These are phyloP conservation scores for Venturia canescens DNA, from an alignment of 1,140 invertebrate genomes.

Conservation along the genomic window DNA sequence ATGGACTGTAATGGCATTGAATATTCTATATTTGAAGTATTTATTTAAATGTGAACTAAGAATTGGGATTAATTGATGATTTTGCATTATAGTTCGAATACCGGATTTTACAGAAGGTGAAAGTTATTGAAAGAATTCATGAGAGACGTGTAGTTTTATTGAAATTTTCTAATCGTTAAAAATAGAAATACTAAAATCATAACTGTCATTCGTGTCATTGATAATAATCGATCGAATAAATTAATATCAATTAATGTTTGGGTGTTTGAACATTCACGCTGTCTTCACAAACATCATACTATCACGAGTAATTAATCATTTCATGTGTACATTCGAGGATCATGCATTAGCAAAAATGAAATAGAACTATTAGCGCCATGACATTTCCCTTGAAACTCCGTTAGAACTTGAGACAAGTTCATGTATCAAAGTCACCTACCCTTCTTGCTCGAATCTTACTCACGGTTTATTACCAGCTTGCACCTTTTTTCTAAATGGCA, in stretches of 20 bases:
- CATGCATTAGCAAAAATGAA: too few relatives aligned
- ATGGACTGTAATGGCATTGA: neutral
- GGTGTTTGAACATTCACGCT: neutral
- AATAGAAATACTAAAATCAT: slow-evolving; percentile 29
- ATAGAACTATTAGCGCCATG: neutral
- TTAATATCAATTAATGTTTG: neutral
- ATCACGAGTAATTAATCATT: too few relatives aligned
- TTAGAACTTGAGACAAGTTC: neutral
- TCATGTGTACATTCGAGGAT: too few relatives aligned
- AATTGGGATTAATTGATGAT: slow-evolving; percentile 49
- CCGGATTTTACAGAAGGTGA: slow-evolving; percentile 63
- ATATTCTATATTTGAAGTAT: neutral
- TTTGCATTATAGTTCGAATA: slow-evolving; percentile 64
- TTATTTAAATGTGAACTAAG: slow-evolving; percentile 13
- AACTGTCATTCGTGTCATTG: neutral
- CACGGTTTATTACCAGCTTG: neutral
- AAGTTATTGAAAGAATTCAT: slow-evolving; percentile 49
- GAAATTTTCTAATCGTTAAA: slow-evolving; percentile 19
- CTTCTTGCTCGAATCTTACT: neutral
- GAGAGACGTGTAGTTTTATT: slow-evolving; percentile 36
- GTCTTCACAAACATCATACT: neutral
- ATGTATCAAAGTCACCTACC: neutral
- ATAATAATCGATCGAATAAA: neutral
- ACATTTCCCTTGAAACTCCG: neutral
- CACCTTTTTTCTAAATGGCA: slow-evolving; percentile 4